Evolutionary conservation across 2,113 vertebrate genomes (phyloP), one percentile per base, ranked within the genome.

Genomic region (Microcebus ravelobensis): DNA sequence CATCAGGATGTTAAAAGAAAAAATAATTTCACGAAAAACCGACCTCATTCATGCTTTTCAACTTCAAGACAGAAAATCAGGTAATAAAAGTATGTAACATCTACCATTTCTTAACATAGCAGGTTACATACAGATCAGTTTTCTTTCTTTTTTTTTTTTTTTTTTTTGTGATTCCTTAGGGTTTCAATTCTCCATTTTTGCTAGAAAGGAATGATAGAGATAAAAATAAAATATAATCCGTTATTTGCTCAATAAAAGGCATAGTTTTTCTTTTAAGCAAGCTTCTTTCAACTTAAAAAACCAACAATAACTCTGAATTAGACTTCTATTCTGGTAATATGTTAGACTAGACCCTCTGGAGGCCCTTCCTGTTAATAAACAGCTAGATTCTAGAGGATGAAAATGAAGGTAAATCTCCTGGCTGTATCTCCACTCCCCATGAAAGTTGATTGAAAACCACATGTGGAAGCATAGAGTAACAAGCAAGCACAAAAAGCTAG

Each of bases 1-100:
- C 94, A 98, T 99, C 8, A 99, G 98, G 87, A 98, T 99, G 86
- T 97, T 99, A 96, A 98, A 98, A 97, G 99, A 99, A 97, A 99
- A 99, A 98, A 98, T 99, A 81, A 99, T 99, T 92, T 94, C 99
- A 57, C 99, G 99, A 97, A 99, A 98, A 97, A 98, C 98, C 45
- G 99, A 99, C 93, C 99, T 99, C 57, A 98, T 98, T 84, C 88
- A 70, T 34, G 98, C 98, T 94, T 99, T 99, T 97, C 98, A 98
- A 95, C 98, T 98, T 86, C 98, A 98, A 1, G 99, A 99, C 57
- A 98, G 96, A 4, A 95, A 97, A 95, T 99, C 99, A 95, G 99
- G 99, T 99, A 98, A 97, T 42, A 18, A 42, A 67, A 67, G 55
- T 42, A 34, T 17, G 68, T 80, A 83, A 79, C 93, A 31, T 29